These are phyloP conservation scores for Felis catus DNA, from an alignment of 2,113 vertebrate species.

Conservation along the genomic window F.catus_Fca126_mat1.0 CM031427.1:21146001-21146500, in stretches of 20 bases:
- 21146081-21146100: not conserved
- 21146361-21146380: constrained; percentile 62
- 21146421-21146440: not conserved
- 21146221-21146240: constrained; percentile 34
- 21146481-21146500: not conserved
- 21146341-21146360: not conserved
- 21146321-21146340: constrained; percentile 22
- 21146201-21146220: not conserved
- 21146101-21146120: not conserved
- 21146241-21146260: not conserved
- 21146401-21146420: not conserved
- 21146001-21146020: not conserved
- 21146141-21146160: not conserved
- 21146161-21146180: constrained; percentile 20
- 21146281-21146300: constrained; percentile 62
- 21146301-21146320: constrained; percentile 31
- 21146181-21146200: constrained; percentile 58
- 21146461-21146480: not conserved
- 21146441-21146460: not conserved
- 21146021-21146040: not conserved
- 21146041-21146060: not conserved
- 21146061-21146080: not conserved
- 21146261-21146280: not conserved
- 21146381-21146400: constrained; percentile 56
- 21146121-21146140: constrained; percentile 21